Evolutionary conservation across 2,113 vertebrate species (phyloP).

Genomic region (Thalassarche chlororhynchos): DNA sequence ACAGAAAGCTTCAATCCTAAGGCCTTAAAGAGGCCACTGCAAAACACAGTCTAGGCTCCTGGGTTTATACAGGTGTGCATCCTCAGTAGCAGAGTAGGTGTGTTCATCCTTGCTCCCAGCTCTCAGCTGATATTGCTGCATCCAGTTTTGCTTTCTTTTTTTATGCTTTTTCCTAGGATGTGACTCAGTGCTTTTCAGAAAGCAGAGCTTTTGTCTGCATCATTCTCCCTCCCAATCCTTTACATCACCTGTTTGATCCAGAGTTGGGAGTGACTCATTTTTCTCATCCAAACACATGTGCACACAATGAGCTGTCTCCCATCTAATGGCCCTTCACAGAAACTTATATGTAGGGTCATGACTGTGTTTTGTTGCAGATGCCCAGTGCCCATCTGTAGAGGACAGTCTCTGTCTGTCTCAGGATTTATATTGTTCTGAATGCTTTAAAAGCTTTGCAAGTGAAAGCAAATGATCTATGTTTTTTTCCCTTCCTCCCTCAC

Average conservation of each 20-base stretch:
- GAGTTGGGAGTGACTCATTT: conserved; percentile 63
- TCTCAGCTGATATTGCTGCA: neutral
- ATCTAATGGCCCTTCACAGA: conserved; percentile 59
- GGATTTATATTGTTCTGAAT: conserved; percentile 56
- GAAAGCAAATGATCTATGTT: conserved; percentile 34
- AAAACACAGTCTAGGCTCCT: neutral
- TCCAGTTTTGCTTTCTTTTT: conserved; percentile 18
- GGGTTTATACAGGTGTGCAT: neutral
- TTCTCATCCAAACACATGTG: conserved; percentile 61
- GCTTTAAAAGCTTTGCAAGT: conserved; percentile 54
- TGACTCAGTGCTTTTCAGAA: conserved; percentile 67
- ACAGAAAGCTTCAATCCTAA: neutral
- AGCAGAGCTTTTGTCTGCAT: conserved; percentile 48
- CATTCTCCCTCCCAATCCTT: conserved; percentile 53
- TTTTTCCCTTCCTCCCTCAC: conserved; percentile 29
- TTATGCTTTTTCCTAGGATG: conserved; percentile 15
- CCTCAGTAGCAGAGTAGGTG: neutral
- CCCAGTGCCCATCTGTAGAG: conserved; percentile 56
- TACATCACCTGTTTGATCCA: conserved; percentile 63
- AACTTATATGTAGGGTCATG: conserved; percentile 60
- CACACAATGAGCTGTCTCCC: conserved; percentile 56
- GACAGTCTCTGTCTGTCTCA: conserved; percentile 56
- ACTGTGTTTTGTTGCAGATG: conserved; percentile 55
- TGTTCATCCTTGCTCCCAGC: neutral
- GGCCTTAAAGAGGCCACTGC: neutral